phyloP scores from a whole-genome alignment of 2,797 vertebrate species.

The Naso thynnoides region DNA sequence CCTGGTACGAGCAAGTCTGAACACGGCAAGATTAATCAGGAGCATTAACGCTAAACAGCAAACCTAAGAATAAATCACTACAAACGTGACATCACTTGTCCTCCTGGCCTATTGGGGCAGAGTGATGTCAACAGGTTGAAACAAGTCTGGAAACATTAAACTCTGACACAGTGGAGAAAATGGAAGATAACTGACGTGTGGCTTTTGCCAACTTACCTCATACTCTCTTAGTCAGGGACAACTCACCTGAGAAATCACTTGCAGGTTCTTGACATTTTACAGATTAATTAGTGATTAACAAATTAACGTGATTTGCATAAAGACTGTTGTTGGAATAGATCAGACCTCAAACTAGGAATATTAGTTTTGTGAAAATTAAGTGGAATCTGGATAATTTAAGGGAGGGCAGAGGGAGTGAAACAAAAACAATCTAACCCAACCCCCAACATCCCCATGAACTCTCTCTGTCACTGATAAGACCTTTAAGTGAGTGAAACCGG shows the following conservation, averaged over 20 bases:
- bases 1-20: conserved; percentile 63
- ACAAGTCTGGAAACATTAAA: conserved; percentile 57
- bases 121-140: conserved; percentile 61
- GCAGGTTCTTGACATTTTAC: not conserved
- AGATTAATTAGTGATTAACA: rapidly evolving
- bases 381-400: not conserved
- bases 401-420: not conserved
- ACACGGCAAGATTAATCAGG: conserved; percentile 66
- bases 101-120: conserved; percentile 49
- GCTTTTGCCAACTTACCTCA: conserved; percentile 2
- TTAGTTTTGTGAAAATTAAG: not conserved
- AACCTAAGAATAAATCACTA: conserved; percentile 70
- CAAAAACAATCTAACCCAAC: conserved; percentile 2
- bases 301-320: not conserved
- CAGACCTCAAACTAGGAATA: not conserved
- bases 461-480: conserved; percentile 64
- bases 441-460: conserved; percentile 12
- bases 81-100: conserved; percentile 70
- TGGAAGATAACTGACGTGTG: conserved; percentile 39
- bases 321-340: not conserved
- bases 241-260: not conserved
- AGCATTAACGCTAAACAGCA: conserved; percentile 41
- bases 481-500: conserved; percentile 71
- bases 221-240: not conserved
- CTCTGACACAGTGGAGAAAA: conserved; percentile 58